Evolutionary conservation across 2,888 invertebrate genomes (phyloP).

Genomic region (Leptinotarsa tumamoca): DNA sequence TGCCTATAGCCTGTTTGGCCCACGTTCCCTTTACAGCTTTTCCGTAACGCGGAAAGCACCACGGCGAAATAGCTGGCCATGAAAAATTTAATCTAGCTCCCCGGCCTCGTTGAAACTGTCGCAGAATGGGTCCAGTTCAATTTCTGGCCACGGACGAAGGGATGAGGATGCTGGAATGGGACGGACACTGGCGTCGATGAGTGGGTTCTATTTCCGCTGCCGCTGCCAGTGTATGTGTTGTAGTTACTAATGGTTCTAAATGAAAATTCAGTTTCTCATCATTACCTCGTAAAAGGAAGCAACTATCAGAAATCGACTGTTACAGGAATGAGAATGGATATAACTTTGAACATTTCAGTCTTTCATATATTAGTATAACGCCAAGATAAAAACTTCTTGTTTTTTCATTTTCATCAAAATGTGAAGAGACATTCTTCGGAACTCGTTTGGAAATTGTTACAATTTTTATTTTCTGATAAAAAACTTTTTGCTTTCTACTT

Average conservation of each 20-base stretch:
- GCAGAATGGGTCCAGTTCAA: slow-evolving; percentile 54
- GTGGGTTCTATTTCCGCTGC: neutral
- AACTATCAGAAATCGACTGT: no score
- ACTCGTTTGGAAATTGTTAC: no score
- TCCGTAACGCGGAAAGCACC: slow-evolving; percentile 46
- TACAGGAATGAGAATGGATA: no score
- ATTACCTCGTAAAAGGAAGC: no score
- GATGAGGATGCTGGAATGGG: slow-evolving; percentile 16
- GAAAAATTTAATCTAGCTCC: slow-evolving; percentile 63
- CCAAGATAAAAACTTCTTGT: no score
- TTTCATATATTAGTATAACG: no score
- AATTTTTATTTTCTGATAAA: no score
- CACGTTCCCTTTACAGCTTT: slow-evolving; percentile 55
- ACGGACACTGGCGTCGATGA: slow-evolving; percentile 7
- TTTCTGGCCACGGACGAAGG: slow-evolving; percentile 46
- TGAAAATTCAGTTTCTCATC: neutral
- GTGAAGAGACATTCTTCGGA: no score
- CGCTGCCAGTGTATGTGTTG: neutral
- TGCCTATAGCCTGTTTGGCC: slow-evolving; percentile 8
- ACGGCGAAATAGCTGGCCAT: slow-evolving; percentile 56
- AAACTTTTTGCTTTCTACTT: no score
- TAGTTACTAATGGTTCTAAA: neutral
- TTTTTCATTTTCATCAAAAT: no score
- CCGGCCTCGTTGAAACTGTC: slow-evolving; percentile 58
- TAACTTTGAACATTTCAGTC: no score